These are phyloP conservation scores for Drosophila colorata DNA, from an alignment of 2,888 invertebrate species.

Conservation along the genomic window DNA sequence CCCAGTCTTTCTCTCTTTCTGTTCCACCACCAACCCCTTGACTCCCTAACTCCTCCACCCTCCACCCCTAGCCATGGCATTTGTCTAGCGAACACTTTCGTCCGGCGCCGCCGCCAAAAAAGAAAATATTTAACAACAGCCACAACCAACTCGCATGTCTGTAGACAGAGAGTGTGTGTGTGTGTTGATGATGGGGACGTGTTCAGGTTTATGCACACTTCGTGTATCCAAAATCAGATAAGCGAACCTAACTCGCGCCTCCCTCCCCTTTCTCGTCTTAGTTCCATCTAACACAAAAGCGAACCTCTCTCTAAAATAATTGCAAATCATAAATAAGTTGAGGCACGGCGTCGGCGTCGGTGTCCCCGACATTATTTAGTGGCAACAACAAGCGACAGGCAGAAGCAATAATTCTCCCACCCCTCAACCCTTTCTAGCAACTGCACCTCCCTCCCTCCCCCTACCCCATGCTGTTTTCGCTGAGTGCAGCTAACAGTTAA, in stretches of 20 bases:
- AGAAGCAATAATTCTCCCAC: conserved; percentile 21
- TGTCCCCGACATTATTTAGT: conserved; percentile 70
- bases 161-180: conserved; percentile 3
- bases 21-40: conserved; percentile 8
- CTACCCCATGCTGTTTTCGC: conserved; percentile 27
- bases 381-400: conserved; percentile 50
- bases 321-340: conserved; percentile 74
- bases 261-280: background rate
- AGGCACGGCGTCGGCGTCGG: conserved; percentile 46
- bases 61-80: conserved; percentile 33
- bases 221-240: conserved; percentile 74
- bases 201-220: too few relatives aligned
- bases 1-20: conserved; percentile 45
- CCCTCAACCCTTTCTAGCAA: background rate
- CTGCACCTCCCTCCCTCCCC: background rate
- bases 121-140: conserved; percentile 27
- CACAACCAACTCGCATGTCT: conserved; percentile 19
- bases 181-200: too few relatives aligned
- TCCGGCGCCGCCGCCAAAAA: conserved; percentile 55
- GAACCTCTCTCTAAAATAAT: conserved; percentile 58
- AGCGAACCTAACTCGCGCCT: conserved; percentile 39
- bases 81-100: conserved; percentile 74
- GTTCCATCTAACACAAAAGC: conserved; percentile 5
- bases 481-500: conserved; percentile 74
- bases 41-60: background rate